Evolutionary conservation across 2,888 invertebrate genomes (phyloP).

Genomic region (Xylota sylvarum): DNA sequence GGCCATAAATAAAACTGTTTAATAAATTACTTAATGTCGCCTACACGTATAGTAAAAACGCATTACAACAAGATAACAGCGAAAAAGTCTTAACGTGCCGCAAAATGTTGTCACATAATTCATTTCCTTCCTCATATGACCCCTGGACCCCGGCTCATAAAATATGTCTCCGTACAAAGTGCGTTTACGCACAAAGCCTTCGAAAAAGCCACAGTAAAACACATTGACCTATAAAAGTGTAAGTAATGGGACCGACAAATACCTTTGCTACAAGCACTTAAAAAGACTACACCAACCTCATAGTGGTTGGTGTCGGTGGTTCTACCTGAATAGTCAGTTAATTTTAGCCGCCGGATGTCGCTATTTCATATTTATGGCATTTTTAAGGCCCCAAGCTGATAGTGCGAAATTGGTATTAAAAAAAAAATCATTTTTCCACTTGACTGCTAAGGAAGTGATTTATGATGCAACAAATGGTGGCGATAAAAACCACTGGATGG

Average conservation of each 20-base stretch:
- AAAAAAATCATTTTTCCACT: constrained; percentile 49
- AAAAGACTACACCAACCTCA: constrained; percentile 1
- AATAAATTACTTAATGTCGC: constrained; percentile 10
- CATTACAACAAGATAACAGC: constrained; percentile 33
- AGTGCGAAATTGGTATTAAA: constrained; percentile 63
- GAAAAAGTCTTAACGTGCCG: constrained; percentile 19
- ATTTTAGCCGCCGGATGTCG: constrained; percentile 62
- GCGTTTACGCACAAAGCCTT: constrained; percentile 36
- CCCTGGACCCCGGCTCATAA: constrained; percentile 34
- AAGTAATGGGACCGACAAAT: constrained; percentile 31
- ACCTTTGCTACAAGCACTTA: constrained; percentile 28
- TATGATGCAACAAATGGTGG: constrained; percentile 63
- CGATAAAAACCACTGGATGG: constrained; percentile 54
- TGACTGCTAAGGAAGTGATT: constrained; percentile 62
- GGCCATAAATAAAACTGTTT: not conserved
- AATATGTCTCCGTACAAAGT: constrained; percentile 23
- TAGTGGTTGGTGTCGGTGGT: constrained; percentile 3
- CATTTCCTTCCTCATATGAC: constrained; percentile 46
- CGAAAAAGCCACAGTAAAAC: constrained; percentile 18
- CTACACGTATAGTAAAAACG: constrained; percentile 1
- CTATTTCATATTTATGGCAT: constrained; percentile 61
- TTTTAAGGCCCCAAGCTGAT: constrained; percentile 59
- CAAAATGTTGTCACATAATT: constrained; percentile 49
- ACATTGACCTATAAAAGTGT: constrained; percentile 51
- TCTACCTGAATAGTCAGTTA: constrained; percentile 61